A percentile compares a stretch with the other conserved stretches of the same genome.
Evolutionary conservation across 2,888 invertebrate genomes (phyloP).

Genomic region (Spilarctia lutea): DNA sequence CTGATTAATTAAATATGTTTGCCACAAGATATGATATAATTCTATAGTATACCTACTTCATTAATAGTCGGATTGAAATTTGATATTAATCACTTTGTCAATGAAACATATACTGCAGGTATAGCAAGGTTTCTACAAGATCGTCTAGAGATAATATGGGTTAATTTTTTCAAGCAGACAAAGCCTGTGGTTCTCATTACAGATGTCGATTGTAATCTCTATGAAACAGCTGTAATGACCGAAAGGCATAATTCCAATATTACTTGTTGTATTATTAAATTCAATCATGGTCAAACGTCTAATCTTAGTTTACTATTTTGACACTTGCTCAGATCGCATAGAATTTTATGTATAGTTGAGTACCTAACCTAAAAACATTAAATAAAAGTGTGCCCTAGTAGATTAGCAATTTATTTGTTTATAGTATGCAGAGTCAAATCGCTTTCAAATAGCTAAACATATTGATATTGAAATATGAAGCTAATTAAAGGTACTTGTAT

Average conservation of each 20-base stretch:
- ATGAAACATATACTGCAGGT: background rate
- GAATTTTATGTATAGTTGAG: too few relatives aligned
- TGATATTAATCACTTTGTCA: background rate
- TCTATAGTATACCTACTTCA: background rate
- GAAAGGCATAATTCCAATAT: conserved; percentile 48
- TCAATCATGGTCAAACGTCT: conserved; percentile 38
- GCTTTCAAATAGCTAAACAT: background rate
- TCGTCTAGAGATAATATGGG: background rate
- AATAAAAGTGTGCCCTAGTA: background rate
- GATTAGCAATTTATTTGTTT: background rate
- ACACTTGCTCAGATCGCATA: background rate
- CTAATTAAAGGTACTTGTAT: background rate
- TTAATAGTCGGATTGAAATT: background rate
- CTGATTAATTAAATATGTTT: conserved; percentile 22
- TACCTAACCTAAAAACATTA: background rate
- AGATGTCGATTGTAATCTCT: conserved; percentile 24
- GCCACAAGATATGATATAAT: background rate
- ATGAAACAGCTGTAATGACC: conserved; percentile 37
- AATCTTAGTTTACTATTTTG: background rate
- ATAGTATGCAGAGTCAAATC: background rate
- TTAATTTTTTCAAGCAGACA: conserved; percentile 1
- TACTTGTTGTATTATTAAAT: conserved; percentile 35
- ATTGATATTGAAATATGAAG: background rate
- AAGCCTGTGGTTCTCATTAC: conserved; percentile 5
- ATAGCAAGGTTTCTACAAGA: conserved; percentile 1